Evolutionary conservation across 2,797 vertebrate genomes (phyloP).

Genomic region (Thalassophryne amazonica): DNA sequence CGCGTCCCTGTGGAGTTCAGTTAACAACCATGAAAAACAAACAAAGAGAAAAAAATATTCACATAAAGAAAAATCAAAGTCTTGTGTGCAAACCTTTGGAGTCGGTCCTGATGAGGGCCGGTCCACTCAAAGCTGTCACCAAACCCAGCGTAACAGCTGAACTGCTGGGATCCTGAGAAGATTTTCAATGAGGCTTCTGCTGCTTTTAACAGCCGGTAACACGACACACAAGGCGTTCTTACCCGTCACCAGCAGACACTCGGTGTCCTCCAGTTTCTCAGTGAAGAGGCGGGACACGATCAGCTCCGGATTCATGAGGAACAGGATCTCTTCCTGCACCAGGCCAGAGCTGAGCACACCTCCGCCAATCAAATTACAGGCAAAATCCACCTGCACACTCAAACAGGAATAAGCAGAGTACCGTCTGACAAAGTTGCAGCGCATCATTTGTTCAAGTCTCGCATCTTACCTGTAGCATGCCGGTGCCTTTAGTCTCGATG

Average conservation of each 20-base stretch:
- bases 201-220: too few relatives aligned
- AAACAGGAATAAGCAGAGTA: not conserved
- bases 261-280: constrained; percentile 57
- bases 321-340: constrained; percentile 79
- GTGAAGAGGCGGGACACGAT: constrained; percentile 79
- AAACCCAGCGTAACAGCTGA: constrained; percentile 58
- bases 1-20: constrained; percentile 47
- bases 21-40: not conserved
- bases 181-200: not conserved
- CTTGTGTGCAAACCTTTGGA: constrained; percentile 40
- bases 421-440: too few relatives aligned
- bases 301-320: constrained; percentile 74
- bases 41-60: rapidly evolving
- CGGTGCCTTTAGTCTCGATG: constrained; percentile 65
- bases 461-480: constrained; percentile 69
- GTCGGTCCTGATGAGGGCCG: not conserved
- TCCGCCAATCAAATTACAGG: constrained; percentile 63
- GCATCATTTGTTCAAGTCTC: not conserved
- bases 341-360: constrained; percentile 70
- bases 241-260: constrained; percentile 75
- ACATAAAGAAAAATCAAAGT: not conserved
- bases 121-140: constrained; percentile 56
- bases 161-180: constrained; percentile 67
- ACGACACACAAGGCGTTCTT: not conserved
- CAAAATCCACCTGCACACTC: constrained; percentile 73